Evolutionary conservation across 2,888 invertebrate genomes (phyloP), one percentile per base, ranked within the genome.

Genomic region (Leptinotarsa haldemani): DNA sequence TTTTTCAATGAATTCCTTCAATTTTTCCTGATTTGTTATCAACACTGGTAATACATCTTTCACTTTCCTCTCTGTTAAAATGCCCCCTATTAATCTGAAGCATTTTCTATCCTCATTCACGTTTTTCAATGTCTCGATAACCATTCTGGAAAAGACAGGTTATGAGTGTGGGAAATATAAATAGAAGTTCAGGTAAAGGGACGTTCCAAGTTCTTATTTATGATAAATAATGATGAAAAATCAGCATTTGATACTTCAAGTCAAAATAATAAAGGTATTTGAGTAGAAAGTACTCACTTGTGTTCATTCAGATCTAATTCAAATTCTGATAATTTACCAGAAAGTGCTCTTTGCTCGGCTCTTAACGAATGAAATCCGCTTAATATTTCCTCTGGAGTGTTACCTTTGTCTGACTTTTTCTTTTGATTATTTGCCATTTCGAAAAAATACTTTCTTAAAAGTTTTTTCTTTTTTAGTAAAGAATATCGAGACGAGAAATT

Each of bases 241-340:
- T 15, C 5, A 25, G 18, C 13, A 40, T 65, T 20, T 50, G 9
- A 40, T 52, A 30, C 48, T 46, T 56, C 46, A 66, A 52, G 18
- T 48, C 40, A 12, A 30, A 22, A 63, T 65, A 53, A 30, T 15
- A 48, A 46, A 53, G 47, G 30, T 58, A 69, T 56, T 48, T 63
- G 65, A 40, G 40, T 52, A 70, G 71, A 69, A 72, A 69, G 50
- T 65, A 87, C 90, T 90, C 89, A 98, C 98, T 95, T 97, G 90
- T 98, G 98, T 89, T 99, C 98, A 86, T 96, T 97, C 77, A 96
- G 90, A 88, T 99, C 98, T 90, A 94, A 92, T 90, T 98, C 97
- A 82, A 98, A 89, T 89, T 98, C 97, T 1, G 95, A 93, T 76
- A 98, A 91, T 90, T 97, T 98, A 82, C 92, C 93, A 46, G 95